These are phyloP conservation scores for rat (Rattus norvegicus) DNA, from an alignment of 2,113 vertebrate genomes.

Conservation along the genomic window GRCr8 NC_086037.1:12652501-12653000, in stretches of 20 bases:
- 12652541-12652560: neutral
- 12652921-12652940: accelerated
- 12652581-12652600: neutral
- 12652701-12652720: neutral
- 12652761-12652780: neutral
- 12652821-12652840: neutral
- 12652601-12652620: neutral
- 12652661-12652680: too few species aligned
- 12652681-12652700: neutral
- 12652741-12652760: neutral
- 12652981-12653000: neutral
- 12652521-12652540: neutral
- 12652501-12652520: neutral
- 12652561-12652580: neutral
- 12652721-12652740: neutral
- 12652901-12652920: neutral
- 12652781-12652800: neutral
- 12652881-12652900: neutral
- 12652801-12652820: neutral
- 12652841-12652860: neutral
- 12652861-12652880: too few species aligned
- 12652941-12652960: neutral
- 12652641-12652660: neutral
- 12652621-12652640: neutral
- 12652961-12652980: neutral